phyloP scores from a whole-genome alignment of 2,888 invertebrate genomes.

The Monoplex corrugatus region DNA sequence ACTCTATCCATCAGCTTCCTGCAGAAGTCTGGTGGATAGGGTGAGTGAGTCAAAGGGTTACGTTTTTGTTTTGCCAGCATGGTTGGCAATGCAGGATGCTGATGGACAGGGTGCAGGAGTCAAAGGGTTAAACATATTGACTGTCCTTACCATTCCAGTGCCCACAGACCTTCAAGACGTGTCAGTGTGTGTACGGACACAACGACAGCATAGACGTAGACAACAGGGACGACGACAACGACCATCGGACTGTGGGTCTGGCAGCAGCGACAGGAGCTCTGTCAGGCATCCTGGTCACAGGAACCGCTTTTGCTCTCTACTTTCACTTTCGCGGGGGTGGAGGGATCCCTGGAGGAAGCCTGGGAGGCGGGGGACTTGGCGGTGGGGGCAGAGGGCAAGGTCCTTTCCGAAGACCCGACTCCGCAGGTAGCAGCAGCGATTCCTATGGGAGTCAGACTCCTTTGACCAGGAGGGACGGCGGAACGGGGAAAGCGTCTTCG shows the following conservation, averaged over 20 bases:
- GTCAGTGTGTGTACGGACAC: slow-evolving; percentile 18
- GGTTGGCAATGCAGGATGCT: no score
- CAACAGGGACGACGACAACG: background rate
- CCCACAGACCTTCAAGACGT: background rate
- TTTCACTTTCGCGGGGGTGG: slow-evolving; percentile 23
- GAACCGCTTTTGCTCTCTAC: slow-evolving; percentile 23
- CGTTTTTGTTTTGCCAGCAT: no score
- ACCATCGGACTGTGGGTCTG: slow-evolving; percentile 1
- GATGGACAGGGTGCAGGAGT: no score
- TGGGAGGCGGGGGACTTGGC: background rate
- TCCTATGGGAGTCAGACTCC: slow-evolving; percentile 23
- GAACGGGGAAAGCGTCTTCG: background rate
- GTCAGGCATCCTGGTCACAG: slow-evolving; percentile 21
- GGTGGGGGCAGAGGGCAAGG: background rate
- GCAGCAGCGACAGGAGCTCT: slow-evolving; percentile 36
- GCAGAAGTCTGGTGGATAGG: no score
- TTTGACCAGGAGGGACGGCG: background rate
- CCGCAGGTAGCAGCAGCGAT: background rate
- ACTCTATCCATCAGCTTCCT: no score
- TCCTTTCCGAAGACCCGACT: background rate
- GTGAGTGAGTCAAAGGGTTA: no score
- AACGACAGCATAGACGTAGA: background rate
- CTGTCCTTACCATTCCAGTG: background rate
- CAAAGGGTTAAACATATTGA: no score
- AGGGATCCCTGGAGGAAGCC: background rate